Conservation (phyloP, 1,140 invertebrate species). For the Aethina tumida region DNA sequence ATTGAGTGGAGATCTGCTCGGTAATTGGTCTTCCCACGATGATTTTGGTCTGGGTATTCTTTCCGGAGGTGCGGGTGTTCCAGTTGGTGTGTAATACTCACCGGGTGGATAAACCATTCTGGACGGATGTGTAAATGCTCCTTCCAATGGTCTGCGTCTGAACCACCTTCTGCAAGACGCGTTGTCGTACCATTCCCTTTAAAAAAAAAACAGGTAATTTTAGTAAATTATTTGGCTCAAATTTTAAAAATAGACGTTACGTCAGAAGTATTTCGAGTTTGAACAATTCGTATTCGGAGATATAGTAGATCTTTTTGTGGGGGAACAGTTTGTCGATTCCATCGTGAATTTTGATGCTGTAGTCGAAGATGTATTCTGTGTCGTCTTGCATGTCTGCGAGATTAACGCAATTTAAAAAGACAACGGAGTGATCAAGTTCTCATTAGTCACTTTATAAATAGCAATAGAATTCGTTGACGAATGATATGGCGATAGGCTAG, state of each 20-base stretch:
- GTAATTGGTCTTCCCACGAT: slow-evolving; percentile 57
- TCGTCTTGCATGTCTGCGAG: too few species aligned
- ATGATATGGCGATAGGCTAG: too few species aligned
- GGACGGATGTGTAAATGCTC: slow-evolving; percentile 82
- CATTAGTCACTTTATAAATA: too few species aligned
- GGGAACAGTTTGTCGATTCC: slow-evolving; percentile 11
- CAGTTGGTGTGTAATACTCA: slow-evolving; percentile 64
- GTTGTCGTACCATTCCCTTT: slow-evolving; percentile 79
- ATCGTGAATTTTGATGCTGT: slow-evolving; percentile 12
- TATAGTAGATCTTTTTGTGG: slow-evolving; percentile 11
- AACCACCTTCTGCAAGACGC: slow-evolving; percentile 80
- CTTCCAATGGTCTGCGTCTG: slow-evolving; percentile 65
- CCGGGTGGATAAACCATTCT: slow-evolving; percentile 89
- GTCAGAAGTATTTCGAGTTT: slow-evolving; percentile 10
- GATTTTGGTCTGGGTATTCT: slow-evolving; percentile 36
- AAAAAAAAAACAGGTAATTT: slow-evolving; percentile 15
- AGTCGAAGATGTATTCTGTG: slow-evolving; percentile 9
- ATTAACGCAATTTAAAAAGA: too few species aligned
- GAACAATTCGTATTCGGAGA: slow-evolving; percentile 8
- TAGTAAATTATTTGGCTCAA: slow-evolving; percentile 5
- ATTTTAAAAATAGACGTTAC: slow-evolving; percentile 2
- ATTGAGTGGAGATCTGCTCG: slow-evolving; percentile 68
- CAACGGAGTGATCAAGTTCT: too few species aligned
- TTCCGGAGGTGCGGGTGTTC: slow-evolving; percentile 45
- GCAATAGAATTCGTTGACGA: too few species aligned